Conservation (phyloP, 1,140 invertebrate species). For the Helicoverpa zea region DNA sequence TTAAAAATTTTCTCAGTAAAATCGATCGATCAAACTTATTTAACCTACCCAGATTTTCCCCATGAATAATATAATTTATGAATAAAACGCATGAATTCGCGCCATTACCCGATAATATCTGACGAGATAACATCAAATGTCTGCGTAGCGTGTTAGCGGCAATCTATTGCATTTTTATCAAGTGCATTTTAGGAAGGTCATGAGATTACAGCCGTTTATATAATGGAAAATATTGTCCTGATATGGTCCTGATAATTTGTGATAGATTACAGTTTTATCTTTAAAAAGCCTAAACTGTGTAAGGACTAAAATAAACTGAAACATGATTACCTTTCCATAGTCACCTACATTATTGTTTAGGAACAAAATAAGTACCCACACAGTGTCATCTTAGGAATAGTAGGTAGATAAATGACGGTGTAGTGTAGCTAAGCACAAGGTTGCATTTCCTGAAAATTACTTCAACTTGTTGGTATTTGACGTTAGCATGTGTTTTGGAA, state of each 20-base stretch:
- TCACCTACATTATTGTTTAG: too few species aligned
- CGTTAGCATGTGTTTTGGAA: background rate
- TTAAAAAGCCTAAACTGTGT: background rate
- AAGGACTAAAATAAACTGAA: background rate
- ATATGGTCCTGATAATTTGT: constrained; percentile 5
- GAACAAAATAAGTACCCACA: too few species aligned
- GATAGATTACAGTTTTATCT: constrained; percentile 7
- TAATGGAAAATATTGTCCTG: background rate
- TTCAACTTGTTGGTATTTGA: background rate
- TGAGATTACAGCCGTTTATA: constrained; percentile 14
- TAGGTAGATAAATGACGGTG: too few species aligned
- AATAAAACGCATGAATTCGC: constrained; percentile 18
- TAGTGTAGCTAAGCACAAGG: background rate
- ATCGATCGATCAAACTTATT: too few species aligned
- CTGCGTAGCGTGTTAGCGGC: constrained; percentile 35
- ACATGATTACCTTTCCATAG: too few species aligned
- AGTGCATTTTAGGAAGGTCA: constrained; percentile 49
- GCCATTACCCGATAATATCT: constrained; percentile 31
- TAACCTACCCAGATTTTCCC: background rate
- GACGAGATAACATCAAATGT: constrained; percentile 30
- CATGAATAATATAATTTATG: constrained; percentile 25
- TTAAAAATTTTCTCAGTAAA: too few species aligned
- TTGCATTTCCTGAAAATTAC: constrained; percentile 23
- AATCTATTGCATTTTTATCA: constrained; percentile 53
- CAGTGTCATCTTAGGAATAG: too few species aligned